Percentiles rank a stretch among this genome's conserved stretches.
Evolutionary conservation across 2,113 vertebrate genomes (phyloP).

Genomic region (Esox niger): DNA sequence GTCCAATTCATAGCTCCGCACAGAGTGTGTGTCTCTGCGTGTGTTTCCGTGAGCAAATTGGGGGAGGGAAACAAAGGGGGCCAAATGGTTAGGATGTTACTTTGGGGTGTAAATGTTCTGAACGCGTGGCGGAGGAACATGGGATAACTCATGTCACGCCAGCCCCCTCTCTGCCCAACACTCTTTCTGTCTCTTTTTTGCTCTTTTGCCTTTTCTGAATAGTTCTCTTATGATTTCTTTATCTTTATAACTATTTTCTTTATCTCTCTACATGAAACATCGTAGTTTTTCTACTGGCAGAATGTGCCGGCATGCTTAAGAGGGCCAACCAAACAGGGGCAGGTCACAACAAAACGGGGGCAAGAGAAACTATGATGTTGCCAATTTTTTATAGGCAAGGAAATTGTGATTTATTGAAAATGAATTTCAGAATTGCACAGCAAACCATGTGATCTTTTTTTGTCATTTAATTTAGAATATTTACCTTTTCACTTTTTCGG

Average conservation of each 20-base stretch:
- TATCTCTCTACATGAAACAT: background rate
- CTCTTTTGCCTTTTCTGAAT: too few relatives aligned
- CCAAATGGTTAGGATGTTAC: conserved; percentile 49
- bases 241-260: background rate
- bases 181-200: conserved; percentile 1
- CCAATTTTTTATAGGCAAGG: background rate
- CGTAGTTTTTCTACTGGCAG: background rate
- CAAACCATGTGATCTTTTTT: background rate
- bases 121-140: conserved; percentile 49
- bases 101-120: conserved; percentile 53
- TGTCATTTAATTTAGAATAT: background rate
- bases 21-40: too few relatives aligned
- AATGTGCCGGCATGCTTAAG: background rate
- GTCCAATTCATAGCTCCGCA: conserved; percentile 17
- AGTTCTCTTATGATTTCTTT: too few relatives aligned
- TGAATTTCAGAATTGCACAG: background rate
- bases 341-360: background rate
- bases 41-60: too few relatives aligned
- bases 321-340: too few relatives aligned
- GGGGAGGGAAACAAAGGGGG: conserved; percentile 34
- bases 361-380: too few relatives aligned
- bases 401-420: background rate
- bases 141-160: conserved; percentile 41
- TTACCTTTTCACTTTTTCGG: too few relatives aligned
- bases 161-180: background rate